A percentile compares a stretch with the other conserved stretches of the same genome.
Evolutionary conservation across 2,888 invertebrate species (phyloP).

Genomic region (Leptinotarsa haldemani): DNA sequence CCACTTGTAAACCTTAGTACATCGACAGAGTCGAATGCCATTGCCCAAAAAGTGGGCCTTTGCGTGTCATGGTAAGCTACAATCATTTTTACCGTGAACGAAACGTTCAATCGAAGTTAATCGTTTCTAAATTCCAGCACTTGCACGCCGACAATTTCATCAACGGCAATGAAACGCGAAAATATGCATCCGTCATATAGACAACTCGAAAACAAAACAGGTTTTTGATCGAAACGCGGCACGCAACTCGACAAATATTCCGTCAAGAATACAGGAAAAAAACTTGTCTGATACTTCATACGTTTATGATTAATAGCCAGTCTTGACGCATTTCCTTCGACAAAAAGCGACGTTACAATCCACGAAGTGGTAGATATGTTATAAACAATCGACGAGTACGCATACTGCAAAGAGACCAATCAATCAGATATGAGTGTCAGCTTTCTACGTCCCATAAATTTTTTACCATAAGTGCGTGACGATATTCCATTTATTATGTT

Average conservation of each 20-base stretch:
- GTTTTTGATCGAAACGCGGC: neutral
- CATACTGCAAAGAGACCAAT: conserved; percentile 51
- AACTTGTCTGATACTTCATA: conserved; percentile 32
- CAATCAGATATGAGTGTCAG: conserved; percentile 53
- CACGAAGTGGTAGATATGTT: conserved; percentile 47
- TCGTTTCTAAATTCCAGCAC: neutral
- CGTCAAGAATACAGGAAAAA: conserved; percentile 14
- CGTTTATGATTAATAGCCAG: conserved; percentile 30
- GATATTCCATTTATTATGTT: conserved; percentile 55
- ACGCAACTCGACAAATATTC: conserved; percentile 23
- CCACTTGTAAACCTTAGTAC: neutral
- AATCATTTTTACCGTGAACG: too few species aligned
- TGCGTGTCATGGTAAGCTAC: too few species aligned
- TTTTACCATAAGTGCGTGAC: conserved; percentile 51
- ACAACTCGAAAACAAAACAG: conserved; percentile 10
- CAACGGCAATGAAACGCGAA: neutral
- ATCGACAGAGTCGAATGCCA: conserved; percentile 37
- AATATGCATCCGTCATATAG: neutral
- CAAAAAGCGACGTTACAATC: conserved; percentile 40
- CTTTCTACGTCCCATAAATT: conserved; percentile 43
- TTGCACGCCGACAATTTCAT: neutral
- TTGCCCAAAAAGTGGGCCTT: too few species aligned
- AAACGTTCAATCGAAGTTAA: too few species aligned
- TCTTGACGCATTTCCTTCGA: conserved; percentile 26
- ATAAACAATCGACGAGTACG: conserved; percentile 53